phyloP scores from a whole-genome alignment of 2,797 vertebrate genomes.

The Knipowitschia caucasica region DNA sequence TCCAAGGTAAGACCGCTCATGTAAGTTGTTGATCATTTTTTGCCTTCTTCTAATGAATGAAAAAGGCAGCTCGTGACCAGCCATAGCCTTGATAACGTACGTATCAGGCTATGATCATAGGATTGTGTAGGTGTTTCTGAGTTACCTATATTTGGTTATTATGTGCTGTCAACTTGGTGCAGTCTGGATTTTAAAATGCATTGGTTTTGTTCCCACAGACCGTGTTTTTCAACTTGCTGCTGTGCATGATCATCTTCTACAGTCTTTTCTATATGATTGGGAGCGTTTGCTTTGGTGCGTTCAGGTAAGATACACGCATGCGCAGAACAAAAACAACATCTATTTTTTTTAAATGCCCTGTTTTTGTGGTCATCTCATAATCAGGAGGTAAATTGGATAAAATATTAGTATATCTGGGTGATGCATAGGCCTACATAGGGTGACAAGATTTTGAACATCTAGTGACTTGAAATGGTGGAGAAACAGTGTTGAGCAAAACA shows the following conservation, averaged over 20 bases:
- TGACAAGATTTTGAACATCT: no score
- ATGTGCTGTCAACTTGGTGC: neutral
- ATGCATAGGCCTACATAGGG: no score
- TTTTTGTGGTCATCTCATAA: no score
- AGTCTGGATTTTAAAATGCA: neutral
- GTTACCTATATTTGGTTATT: no score
- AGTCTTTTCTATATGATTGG: constrained; percentile 77
- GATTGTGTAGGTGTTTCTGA: neutral
- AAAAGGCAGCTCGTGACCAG: constrained; percentile 4
- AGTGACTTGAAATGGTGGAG: no score
- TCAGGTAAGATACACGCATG: constrained; percentile 66
- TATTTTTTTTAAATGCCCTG: no score
- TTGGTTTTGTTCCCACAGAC: constrained; percentile 45
- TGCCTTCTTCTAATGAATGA: neutral
- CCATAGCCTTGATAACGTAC: neutral
- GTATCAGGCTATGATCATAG: neutral
- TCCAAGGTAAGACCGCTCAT: constrained; percentile 64
- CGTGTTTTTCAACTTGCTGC: constrained; percentile 65
- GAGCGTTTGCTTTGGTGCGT: constrained; percentile 75
- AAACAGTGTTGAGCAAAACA: no score
- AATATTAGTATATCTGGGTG: no score
- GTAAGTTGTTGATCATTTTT: neutral
- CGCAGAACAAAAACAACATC: neutral
- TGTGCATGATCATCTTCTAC: constrained; percentile 77
- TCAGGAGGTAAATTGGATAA: no score